These are phyloP conservation scores for Pedionomus torquatus DNA, from an alignment of 2,113 vertebrate species.

Conservation along the genomic window DNA sequence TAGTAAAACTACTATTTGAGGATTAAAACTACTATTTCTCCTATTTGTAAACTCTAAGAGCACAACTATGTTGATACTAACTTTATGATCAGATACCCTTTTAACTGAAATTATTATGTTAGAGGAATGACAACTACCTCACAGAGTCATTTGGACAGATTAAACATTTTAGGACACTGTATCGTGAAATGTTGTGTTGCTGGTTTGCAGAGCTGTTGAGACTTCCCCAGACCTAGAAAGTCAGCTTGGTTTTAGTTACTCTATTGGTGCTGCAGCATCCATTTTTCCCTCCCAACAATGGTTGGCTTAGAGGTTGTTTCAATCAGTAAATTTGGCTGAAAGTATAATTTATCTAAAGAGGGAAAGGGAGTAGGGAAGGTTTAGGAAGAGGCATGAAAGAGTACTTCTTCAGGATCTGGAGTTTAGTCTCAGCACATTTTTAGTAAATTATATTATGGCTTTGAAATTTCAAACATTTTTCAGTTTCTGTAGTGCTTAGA, in stretches of 20 bases:
- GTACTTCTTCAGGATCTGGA: not conserved
- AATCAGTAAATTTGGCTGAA: not conserved
- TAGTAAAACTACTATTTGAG: too few relatives aligned
- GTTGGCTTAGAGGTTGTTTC: not conserved
- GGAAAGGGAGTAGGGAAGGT: not conserved
- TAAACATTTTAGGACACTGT: not conserved
- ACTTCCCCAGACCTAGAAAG: not conserved
- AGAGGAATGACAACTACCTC: not conserved
- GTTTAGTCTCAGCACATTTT: not conserved
- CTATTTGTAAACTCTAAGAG: not conserved
- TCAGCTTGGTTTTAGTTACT: not conserved
- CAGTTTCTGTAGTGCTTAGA: slow-evolving; percentile 1
- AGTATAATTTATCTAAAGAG: not conserved
- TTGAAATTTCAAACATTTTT: slow-evolving; percentile 9
- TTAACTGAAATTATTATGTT: not conserved
- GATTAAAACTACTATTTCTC: too few relatives aligned
- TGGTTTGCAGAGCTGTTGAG: not conserved
- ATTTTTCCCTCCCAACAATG: not conserved
- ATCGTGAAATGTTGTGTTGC: not conserved
- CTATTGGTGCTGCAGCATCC: not conserved
- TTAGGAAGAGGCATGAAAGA: not conserved
- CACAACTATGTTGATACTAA: not conserved
- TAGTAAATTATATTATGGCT: slow-evolving; percentile 2
- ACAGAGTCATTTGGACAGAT: not conserved
- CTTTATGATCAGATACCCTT: not conserved